Percentiles rank a stretch among this genome's conserved stretches.
phyloP scores from a whole-genome alignment of 2,113 vertebrate genomes.

The Dipodomys spectabilis region DNA sequence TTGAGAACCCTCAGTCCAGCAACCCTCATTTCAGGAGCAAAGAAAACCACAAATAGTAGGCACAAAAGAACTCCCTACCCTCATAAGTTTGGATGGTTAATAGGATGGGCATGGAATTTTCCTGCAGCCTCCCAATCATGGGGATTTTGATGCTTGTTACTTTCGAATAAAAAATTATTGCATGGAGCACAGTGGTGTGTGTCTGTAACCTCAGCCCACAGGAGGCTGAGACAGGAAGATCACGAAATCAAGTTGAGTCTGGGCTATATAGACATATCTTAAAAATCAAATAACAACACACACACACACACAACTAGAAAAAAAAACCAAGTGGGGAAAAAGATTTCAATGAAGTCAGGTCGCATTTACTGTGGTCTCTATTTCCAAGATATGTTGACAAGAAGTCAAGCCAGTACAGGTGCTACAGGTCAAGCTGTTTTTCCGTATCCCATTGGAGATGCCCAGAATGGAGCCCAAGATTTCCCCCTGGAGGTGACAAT shows the following conservation, averaged over 20 bases:
- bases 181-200: too few relatives aligned
- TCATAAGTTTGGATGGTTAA: neutral
- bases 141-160: neutral
- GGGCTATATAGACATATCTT: too few relatives aligned
- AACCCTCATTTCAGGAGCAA: neutral
- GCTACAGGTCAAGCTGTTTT: neutral
- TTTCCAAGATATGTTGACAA: neutral
- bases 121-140: neutral
- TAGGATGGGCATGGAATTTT: neutral
- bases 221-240: too few relatives aligned
- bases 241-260: too few relatives aligned
- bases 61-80: neutral
- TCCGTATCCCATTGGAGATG: neutral
- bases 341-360: neutral
- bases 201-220: too few relatives aligned
- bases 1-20: neutral
- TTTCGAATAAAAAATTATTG: neutral
- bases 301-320: too few relatives aligned
- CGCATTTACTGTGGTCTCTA: neutral
- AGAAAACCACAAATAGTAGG: neutral
- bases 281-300: too few relatives aligned
- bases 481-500: neutral
- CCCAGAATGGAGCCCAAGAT: fast-evolving
- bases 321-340: too few relatives aligned
- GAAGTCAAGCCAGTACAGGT: neutral